phyloP scores from a whole-genome alignment of 1,140 invertebrate species.

The Tigriopus japonicus region DNA sequence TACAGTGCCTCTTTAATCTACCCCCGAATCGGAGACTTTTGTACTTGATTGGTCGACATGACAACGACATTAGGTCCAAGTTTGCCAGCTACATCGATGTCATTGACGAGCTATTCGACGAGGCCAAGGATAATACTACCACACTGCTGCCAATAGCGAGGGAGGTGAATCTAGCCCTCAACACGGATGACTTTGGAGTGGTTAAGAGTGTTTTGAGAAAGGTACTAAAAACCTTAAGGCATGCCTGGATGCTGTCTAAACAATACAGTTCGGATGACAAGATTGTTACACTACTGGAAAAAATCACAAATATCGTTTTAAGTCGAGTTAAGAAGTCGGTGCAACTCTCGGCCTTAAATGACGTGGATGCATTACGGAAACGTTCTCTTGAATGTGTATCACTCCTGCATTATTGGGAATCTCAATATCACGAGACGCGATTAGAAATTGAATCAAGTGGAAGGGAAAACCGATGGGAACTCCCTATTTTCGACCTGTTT shows the following conservation, averaged over 20 bases:
- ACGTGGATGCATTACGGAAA: background rate
- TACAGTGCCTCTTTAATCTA: no score
- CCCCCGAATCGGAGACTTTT: no score
- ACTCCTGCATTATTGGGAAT: conserved; percentile 21
- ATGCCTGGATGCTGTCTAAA: conserved; percentile 60
- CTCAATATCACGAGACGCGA: conserved; percentile 35
- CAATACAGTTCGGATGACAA: conserved; percentile 49
- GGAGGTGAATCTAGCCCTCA: conserved; percentile 45
- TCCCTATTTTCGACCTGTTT: conserved; percentile 58
- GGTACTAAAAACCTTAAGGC: conserved; percentile 55
- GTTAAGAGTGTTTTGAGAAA: conserved; percentile 49
- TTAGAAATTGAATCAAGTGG: conserved; percentile 58
- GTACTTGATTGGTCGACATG: no score
- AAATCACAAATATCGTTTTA: conserved; percentile 58
- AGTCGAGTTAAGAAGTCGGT: conserved; percentile 24
- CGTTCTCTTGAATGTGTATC: background rate
- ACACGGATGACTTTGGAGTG: conserved; percentile 40
- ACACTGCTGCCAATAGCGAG: conserved; percentile 58
- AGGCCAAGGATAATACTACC: conserved; percentile 62
- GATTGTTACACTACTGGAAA: conserved; percentile 52
- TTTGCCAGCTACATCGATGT: background rate
- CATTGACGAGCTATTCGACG: conserved; percentile 15
- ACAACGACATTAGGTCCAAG: no score
- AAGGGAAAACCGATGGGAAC: conserved; percentile 69
- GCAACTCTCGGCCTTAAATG: conserved; percentile 3